Conservation (phyloP, 2,797 vertebrate genomes). For the Pseudopleuronectes americanus region DNA sequence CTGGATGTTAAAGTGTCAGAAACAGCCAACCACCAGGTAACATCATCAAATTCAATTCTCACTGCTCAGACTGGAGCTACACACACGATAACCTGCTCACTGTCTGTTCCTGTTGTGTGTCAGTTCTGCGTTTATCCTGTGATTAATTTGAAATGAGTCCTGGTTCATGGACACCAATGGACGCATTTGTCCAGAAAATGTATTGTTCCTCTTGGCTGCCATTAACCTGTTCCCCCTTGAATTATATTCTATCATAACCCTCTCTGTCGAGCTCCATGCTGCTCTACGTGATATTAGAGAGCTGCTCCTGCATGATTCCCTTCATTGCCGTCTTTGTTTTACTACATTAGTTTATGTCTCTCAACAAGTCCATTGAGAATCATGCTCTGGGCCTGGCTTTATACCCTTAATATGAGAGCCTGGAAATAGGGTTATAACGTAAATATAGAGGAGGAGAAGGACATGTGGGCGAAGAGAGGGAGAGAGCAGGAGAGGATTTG, state of each 20-base stretch:
- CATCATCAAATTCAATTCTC: slow-evolving; percentile 19
- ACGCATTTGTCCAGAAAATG: neutral
- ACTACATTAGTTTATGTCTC: slow-evolving; percentile 34
- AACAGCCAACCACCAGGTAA: slow-evolving; percentile 98
- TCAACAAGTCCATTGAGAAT: slow-evolving; percentile 32
- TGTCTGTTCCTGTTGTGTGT: neutral
- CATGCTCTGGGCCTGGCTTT: slow-evolving; percentile 17
- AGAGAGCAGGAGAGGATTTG: slow-evolving; percentile 52
- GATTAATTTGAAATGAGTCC: neutral
- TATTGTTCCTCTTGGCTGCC: neutral
- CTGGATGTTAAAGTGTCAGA: slow-evolving; percentile 99
- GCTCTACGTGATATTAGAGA: slow-evolving; percentile 4
- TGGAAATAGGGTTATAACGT: slow-evolving; percentile 48
- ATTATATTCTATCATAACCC: slow-evolving; percentile 9
- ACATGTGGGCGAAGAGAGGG: slow-evolving; percentile 20
- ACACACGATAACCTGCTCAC: neutral
- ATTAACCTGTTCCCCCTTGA: slow-evolving; percentile 1
- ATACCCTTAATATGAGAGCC: slow-evolving; percentile 17
- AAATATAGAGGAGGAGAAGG: slow-evolving; percentile 25
- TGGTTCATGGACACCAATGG: too few species aligned
- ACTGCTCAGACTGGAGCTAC: neutral
- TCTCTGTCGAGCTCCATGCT: slow-evolving; percentile 8
- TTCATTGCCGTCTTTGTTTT: slow-evolving; percentile 46
- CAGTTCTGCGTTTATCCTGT: neutral
- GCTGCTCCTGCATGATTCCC: slow-evolving; percentile 13